phyloP scores from a whole-genome alignment of 1,140 invertebrate species.

The Cheumatopsyche charites region DNA sequence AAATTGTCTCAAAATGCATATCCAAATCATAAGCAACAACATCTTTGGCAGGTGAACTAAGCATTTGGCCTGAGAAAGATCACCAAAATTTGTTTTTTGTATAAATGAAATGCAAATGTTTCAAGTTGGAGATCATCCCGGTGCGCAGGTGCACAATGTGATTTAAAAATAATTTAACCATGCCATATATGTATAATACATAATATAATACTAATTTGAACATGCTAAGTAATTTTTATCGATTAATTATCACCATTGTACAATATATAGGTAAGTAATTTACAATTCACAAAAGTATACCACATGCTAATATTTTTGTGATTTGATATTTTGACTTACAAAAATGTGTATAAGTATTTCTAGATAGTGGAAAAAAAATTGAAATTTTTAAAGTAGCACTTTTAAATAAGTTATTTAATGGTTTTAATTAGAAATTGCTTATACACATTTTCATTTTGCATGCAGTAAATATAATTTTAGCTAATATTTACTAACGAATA shows the following conservation, averaged over 20 bases:
- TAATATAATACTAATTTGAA: neutral
- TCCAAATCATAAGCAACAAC: constrained; percentile 65
- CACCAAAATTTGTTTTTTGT: constrained; percentile 39
- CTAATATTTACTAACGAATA: no score
- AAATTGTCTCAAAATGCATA: constrained; percentile 65
- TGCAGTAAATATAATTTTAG: no score
- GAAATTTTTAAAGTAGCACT: no score
- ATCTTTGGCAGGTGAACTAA: constrained; percentile 64
- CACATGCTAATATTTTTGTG: neutral
- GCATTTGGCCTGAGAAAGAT: constrained; percentile 61
- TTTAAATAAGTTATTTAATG: no score
- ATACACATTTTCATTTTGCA: no score
- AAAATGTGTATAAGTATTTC: no score
- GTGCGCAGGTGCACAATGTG: constrained; percentile 1
- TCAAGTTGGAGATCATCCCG: constrained; percentile 1
- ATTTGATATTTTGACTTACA: neutral
- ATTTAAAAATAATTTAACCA: constrained; percentile 14
- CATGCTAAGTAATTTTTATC: neutral
- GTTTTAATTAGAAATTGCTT: no score
- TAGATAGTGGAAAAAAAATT: no score
- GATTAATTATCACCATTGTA: neutral
- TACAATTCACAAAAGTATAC: neutral
- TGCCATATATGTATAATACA: neutral
- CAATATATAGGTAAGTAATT: neutral
- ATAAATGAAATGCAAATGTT: neutral